A percentile compares a stretch with the other conserved stretches of the same genome.
Conservation (phyloP, 2,888 invertebrate genomes). For the Proisotoma minuta region DNA sequence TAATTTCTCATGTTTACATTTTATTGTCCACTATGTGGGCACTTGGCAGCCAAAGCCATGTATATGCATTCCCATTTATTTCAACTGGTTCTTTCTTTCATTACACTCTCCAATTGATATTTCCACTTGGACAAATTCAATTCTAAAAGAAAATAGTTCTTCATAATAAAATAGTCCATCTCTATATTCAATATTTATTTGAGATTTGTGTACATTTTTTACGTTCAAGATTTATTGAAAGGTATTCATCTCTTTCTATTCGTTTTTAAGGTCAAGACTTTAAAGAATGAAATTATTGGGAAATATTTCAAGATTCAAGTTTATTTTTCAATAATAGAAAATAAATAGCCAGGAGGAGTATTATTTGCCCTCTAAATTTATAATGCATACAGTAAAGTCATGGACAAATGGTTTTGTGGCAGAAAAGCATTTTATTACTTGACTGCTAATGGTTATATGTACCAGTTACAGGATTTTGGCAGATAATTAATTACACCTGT, state of each 20-base stretch:
- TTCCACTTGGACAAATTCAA: slow-evolving; percentile 13
- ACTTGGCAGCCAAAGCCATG: not conserved
- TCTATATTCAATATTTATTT: too few relatives aligned
- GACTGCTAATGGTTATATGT: not conserved
- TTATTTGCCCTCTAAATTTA: slow-evolving; percentile 7
- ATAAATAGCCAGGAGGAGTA: slow-evolving; percentile 8
- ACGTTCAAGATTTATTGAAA: too few relatives aligned
- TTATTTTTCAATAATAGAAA: not conserved
- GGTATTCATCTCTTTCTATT: too few relatives aligned
- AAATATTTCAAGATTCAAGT: not conserved
- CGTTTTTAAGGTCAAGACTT: not conserved
- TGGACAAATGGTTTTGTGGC: not conserved
- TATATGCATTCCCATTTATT: not conserved
- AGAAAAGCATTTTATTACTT: not conserved
- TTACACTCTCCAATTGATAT: not conserved
- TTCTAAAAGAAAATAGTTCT: too few relatives aligned
- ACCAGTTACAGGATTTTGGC: not conserved
- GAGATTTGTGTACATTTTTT: too few relatives aligned
- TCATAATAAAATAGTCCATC: too few relatives aligned
- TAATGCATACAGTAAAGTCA: not conserved
- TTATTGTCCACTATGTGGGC: slow-evolving; percentile 31
- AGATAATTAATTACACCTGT: slow-evolving; percentile 42
- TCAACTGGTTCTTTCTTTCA: slow-evolving; percentile 1
- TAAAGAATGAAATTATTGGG: not conserved
- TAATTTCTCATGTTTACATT: slow-evolving; percentile 38